These are phyloP conservation scores for Drosophila watanabei DNA, from an alignment of 1,140 invertebrate species.

Conservation along the genomic window DNA sequence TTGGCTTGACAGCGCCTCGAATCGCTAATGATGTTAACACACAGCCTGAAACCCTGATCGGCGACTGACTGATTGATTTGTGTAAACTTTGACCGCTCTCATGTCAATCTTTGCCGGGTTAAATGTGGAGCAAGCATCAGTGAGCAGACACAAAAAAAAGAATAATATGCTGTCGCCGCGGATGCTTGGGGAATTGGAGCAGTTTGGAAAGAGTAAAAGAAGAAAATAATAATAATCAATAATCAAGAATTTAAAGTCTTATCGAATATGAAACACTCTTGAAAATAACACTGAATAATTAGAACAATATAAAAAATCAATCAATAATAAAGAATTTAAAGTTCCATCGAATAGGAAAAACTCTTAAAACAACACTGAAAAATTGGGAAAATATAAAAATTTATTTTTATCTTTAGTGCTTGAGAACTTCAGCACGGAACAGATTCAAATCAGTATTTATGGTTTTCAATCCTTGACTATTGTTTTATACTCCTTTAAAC, in stretches of 20 bases:
- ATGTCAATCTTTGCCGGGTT: slow-evolving; percentile 40
- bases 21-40: slow-evolving; percentile 65
- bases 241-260: neutral
- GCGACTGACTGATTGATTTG: slow-evolving; percentile 69
- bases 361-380: neutral
- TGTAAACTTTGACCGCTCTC: slow-evolving; percentile 74
- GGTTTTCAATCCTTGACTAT: no score
- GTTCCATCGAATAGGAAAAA: neutral
- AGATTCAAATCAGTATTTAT: no score
- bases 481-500: no score
- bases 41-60: slow-evolving; percentile 9
- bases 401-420: no score
- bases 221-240: slow-evolving; percentile 8
- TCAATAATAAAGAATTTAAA: neutral
- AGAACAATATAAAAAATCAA: neutral
- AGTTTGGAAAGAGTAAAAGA: slow-evolving; percentile 6
- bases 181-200: slow-evolving; percentile 34
- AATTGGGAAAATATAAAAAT: no score
- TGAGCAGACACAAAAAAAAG: slow-evolving; percentile 24
- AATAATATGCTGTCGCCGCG: slow-evolving; percentile 12
- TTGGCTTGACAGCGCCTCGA: slow-evolving; percentile 52
- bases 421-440: no score
- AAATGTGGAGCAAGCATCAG: slow-evolving; percentile 53
- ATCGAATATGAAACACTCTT: slow-evolving; percentile 5
- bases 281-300: no score